A percentile compares a stretch with the other conserved stretches of the same genome.
These are phyloP conservation scores for Raphicerus campestris DNA, from an alignment of 2,113 vertebrate genomes.

Conservation along the genomic window DNA sequence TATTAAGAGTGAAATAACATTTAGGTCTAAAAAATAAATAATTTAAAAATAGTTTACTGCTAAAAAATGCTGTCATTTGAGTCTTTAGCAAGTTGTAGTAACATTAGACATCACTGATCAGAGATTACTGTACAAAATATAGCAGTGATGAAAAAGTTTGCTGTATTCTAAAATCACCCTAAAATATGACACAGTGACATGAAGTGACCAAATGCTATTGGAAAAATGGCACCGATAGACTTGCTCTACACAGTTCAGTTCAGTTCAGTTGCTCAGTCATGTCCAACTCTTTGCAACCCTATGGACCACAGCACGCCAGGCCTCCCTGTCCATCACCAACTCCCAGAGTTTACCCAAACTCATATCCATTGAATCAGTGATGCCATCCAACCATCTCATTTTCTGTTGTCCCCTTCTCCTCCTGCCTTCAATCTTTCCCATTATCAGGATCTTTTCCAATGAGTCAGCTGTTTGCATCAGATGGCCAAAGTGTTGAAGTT, in stretches of 20 bases:
- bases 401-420: background rate
- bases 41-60: background rate
- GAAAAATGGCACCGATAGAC: background rate
- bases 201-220: background rate
- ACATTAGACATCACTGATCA: background rate
- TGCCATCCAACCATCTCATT: background rate
- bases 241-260: background rate
- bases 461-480: background rate
- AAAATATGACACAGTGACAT: background rate
- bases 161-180: background rate
- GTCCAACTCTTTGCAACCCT: rapidly evolving
- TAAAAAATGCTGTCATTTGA: background rate
- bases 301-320: background rate
- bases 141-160: background rate
- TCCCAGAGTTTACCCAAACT: background rate
- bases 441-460: background rate
- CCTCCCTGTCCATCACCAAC: background rate
- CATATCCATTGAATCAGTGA: background rate
- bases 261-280: background rate
- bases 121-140: background rate
- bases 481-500: background rate
- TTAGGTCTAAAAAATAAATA: background rate
- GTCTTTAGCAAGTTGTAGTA: background rate
- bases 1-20: background rate
- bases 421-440: background rate